Percentiles rank a stretch among this genome's conserved stretches.
These are phyloP conservation scores for Halictus rubicundus DNA, from an alignment of 1,140 invertebrate genomes.

Conservation along the genomic window DNA sequence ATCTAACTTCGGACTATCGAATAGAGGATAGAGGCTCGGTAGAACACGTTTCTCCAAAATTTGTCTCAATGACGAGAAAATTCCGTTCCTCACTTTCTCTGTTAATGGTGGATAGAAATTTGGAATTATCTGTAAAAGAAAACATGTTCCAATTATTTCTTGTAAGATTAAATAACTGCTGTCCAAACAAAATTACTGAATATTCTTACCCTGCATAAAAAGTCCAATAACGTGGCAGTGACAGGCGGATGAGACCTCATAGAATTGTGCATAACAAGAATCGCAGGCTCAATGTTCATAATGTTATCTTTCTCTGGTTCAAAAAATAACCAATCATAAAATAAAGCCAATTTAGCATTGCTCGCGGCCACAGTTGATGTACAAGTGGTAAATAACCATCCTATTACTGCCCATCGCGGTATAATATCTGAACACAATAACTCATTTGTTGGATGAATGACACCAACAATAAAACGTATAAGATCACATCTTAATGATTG, in stretches of 20 bases:
- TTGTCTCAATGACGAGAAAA: constrained; percentile 94
- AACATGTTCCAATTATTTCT: constrained; percentile 11
- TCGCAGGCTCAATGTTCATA: constrained; percentile 99
- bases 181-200: not conserved
- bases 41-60: constrained; percentile 97
- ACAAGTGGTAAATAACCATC: constrained; percentile 98
- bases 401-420: constrained; percentile 98
- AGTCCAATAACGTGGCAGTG: constrained; percentile 96
- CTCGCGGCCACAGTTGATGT: constrained; percentile 96
- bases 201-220: constrained; percentile 90
- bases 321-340: constrained; percentile 99
- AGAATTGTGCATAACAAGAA: constrained; percentile 98
- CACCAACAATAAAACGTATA: constrained; percentile 98
- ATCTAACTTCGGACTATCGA: constrained; percentile 96
- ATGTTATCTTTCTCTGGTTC: constrained; percentile 98
- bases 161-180: not conserved
- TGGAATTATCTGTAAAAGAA: constrained; percentile 89
- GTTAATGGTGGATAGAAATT: constrained; percentile 93
- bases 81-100: constrained; percentile 93
- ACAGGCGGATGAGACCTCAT: constrained; percentile 97
- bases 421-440: constrained; percentile 98
- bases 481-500: constrained; percentile 97
- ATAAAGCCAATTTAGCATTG: constrained; percentile 97
- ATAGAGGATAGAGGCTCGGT: constrained; percentile 92
- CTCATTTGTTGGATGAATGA: constrained; percentile 99